Percentiles rank a stretch among this genome's conserved stretches.
Evolutionary conservation across 2,113 vertebrate genomes (phyloP).

Genomic region (Oenanthe oenanthe): DNA sequence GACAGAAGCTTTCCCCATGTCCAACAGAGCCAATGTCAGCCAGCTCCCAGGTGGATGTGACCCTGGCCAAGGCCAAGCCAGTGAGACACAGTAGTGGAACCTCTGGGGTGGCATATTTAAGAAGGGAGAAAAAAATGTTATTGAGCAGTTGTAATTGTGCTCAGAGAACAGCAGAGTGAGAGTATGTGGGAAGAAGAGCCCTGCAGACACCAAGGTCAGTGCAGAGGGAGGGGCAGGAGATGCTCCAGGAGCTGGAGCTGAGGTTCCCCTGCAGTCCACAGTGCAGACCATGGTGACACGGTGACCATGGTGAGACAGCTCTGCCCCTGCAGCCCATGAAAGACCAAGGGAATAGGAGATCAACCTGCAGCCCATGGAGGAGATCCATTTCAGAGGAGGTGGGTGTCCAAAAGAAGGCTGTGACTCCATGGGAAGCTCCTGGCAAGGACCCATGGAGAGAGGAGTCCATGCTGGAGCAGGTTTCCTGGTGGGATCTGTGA

Average conservation of each 20-base stretch:
- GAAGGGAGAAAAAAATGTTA: background rate
- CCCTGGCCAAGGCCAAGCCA: background rate
- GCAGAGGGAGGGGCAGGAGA: background rate
- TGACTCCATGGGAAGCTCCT: background rate
- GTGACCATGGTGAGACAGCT: background rate
- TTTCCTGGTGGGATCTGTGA: background rate
- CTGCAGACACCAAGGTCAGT: background rate
- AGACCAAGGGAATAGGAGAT: background rate
- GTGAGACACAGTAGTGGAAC: background rate
- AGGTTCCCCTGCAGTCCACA: background rate
- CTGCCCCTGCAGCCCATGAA: background rate
- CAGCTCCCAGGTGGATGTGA: background rate
- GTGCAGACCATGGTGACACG: background rate
- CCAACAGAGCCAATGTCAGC: background rate
- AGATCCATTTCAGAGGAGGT: background rate
- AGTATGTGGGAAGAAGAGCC: background rate
- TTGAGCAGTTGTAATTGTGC: accelerated
- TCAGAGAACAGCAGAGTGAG: background rate
- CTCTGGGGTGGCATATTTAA: background rate
- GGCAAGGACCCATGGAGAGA: background rate
- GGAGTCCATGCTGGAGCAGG: background rate
- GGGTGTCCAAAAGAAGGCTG: background rate
- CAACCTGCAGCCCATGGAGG: background rate
- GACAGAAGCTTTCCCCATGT: background rate
- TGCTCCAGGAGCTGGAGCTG: background rate